Conservation (phyloP, 2,888 invertebrate species). For the Bembecia ichneumoniformis region DNA sequence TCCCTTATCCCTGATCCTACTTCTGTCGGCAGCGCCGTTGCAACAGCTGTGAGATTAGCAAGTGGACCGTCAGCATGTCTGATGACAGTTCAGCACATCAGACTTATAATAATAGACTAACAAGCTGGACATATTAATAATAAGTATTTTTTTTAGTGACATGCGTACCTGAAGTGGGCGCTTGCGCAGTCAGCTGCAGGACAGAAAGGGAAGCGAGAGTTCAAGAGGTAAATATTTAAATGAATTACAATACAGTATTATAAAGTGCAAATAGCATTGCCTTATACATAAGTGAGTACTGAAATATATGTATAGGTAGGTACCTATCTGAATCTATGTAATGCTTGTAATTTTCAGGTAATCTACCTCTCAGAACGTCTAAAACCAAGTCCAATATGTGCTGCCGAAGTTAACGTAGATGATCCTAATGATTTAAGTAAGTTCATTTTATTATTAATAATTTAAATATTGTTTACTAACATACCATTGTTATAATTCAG, state of each 20-base stretch:
- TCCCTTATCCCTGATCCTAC: too few species aligned
- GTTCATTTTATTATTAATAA: conserved; percentile 10
- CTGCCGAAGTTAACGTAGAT: conserved; percentile 5
- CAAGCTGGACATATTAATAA: conserved; percentile 16
- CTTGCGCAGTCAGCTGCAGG: conserved; percentile 59
- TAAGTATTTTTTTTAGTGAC: conserved; percentile 56
- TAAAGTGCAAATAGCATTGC: too few species aligned
- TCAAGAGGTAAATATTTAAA: conserved; percentile 32
- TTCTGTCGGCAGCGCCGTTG: too few species aligned
- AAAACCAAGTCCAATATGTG: background rate
- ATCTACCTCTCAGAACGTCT: background rate
- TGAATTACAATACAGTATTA: background rate
- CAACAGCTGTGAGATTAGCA: too few species aligned
- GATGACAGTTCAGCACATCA: too few species aligned
- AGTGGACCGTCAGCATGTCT: too few species aligned
- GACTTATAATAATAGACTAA: too few species aligned
- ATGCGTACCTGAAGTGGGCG: conserved; percentile 37
- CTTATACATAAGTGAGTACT: too few species aligned
- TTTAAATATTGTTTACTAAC: background rate
- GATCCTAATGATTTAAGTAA: conserved; percentile 27
- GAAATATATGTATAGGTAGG: too few species aligned
- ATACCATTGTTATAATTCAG: background rate
- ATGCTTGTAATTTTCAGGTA: too few species aligned
- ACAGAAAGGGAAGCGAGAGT: conserved; percentile 40
- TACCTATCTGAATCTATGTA: too few species aligned